Conservation (phyloP, 1,140 invertebrate genomes). For the Drosophila suzukii region DNA sequence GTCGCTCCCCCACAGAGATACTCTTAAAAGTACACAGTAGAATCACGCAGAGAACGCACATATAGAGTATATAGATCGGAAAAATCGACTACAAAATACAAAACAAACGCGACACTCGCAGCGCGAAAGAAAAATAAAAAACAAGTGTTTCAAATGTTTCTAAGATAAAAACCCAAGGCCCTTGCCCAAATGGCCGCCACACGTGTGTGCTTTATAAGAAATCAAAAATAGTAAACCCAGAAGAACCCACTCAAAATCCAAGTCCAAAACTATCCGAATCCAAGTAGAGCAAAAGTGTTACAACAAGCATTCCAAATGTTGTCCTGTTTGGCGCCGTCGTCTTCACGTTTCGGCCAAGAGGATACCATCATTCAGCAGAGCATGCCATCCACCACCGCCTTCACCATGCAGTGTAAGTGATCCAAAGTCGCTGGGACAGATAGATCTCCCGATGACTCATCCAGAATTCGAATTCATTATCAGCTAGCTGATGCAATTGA, state of each 20-base stretch:
- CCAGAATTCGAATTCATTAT: conserved; percentile 43
- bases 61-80: conserved; percentile 23
- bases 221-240: background rate
- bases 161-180: conserved; percentile 22
- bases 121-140: conserved; percentile 17
- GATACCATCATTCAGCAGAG: conserved; percentile 84
- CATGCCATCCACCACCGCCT: conserved; percentile 84
- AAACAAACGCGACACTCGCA: conserved; percentile 36
- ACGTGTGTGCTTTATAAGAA: conserved; percentile 62
- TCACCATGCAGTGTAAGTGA: conserved; percentile 84
- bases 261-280: conserved; percentile 16
- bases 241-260: conserved; percentile 6
- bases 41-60: conserved; percentile 62
- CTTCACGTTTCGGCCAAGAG: conserved; percentile 84
- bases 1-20: conserved; percentile 72
- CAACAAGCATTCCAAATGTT: conserved; percentile 84
- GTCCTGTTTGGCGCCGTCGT: conserved; percentile 84
- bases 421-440: background rate
- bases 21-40: conserved; percentile 19
- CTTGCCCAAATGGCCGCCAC: conserved; percentile 42
- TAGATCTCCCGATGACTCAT: conserved; percentile 24
- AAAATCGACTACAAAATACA: conserved; percentile 11
- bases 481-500: conserved; percentile 68
- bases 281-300: conserved; percentile 25
- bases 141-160: conserved; percentile 17